Evolutionary conservation across 2,888 invertebrate genomes (phyloP).

Genomic region (Tetrapedia diversipes): DNA sequence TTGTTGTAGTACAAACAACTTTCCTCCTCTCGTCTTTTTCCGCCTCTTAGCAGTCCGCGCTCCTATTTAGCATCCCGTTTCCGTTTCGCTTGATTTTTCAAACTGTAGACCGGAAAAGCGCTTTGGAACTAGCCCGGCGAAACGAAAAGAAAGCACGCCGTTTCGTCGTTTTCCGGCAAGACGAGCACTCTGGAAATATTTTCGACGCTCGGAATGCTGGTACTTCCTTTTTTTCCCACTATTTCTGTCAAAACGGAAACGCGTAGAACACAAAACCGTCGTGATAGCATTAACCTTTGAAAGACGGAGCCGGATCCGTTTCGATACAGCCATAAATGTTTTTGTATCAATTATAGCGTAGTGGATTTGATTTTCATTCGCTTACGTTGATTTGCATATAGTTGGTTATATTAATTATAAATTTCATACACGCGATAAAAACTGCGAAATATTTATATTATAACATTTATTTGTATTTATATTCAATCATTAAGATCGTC

Average conservation of each 20-base stretch:
- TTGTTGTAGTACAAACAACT: not conserved
- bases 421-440: too few relatives aligned
- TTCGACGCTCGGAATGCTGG: not conserved
- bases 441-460: too few relatives aligned
- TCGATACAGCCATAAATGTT: too few relatives aligned
- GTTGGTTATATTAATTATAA: too few relatives aligned
- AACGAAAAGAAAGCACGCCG: conserved; percentile 3
- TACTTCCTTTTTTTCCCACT: too few relatives aligned
- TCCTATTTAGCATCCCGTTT: not conserved
- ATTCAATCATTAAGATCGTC: too few relatives aligned
- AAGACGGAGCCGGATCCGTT: too few relatives aligned
- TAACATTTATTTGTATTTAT: too few relatives aligned
- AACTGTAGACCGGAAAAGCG: not conserved
- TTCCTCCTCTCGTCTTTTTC: not conserved
- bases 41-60: not conserved
- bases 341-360: too few relatives aligned
- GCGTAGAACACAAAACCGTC: not conserved
- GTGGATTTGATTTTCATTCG: too few relatives aligned
- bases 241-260: conserved; percentile 9
- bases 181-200: conserved; percentile 13
- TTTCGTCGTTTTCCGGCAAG: conserved; percentile 10
- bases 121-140: not conserved
- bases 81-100: not conserved
- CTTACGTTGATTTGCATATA: too few relatives aligned
- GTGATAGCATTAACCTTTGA: conserved; percentile 14